Evolutionary conservation across 2,797 vertebrate species (phyloP).

Genomic region (Acrossocheilus fasciatus): DNA sequence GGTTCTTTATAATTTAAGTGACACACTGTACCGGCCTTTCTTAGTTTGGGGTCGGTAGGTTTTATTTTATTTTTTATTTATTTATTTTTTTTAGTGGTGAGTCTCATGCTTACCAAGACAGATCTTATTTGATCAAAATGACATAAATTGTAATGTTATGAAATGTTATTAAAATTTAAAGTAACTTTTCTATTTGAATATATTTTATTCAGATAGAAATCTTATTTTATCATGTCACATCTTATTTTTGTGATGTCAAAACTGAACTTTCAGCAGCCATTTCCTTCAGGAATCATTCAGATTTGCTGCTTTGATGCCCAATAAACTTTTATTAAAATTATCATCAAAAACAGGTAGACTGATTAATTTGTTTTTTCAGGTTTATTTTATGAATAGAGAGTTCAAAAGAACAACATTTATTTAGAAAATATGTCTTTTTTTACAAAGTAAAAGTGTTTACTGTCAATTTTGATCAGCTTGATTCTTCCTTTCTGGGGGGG

Average conservation of each 20-base stretch:
- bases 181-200: background rate
- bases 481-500: background rate
- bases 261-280: background rate
- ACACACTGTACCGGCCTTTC: background rate
- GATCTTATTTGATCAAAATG: too few relatives aligned
- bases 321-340: background rate
- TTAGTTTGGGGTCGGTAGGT: background rate
- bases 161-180: background rate
- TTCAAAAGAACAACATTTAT: background rate
- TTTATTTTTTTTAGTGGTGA: background rate
- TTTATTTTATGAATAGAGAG: background rate
- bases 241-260: background rate
- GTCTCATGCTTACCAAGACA: background rate
- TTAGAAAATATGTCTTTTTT: background rate
- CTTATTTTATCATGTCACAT: too few relatives aligned
- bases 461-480: too few relatives aligned
- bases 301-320: background rate
- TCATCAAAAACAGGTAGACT: background rate
- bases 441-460: background rate
- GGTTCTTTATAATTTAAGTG: background rate
- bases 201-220: background rate
- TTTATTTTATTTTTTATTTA: background rate
- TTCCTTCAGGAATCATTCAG: background rate
- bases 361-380: background rate
- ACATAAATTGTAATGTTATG: background rate